These are phyloP conservation scores for Phorcus lineatus DNA, from an alignment of 2,888 invertebrate species.

Conservation along the genomic window DNA sequence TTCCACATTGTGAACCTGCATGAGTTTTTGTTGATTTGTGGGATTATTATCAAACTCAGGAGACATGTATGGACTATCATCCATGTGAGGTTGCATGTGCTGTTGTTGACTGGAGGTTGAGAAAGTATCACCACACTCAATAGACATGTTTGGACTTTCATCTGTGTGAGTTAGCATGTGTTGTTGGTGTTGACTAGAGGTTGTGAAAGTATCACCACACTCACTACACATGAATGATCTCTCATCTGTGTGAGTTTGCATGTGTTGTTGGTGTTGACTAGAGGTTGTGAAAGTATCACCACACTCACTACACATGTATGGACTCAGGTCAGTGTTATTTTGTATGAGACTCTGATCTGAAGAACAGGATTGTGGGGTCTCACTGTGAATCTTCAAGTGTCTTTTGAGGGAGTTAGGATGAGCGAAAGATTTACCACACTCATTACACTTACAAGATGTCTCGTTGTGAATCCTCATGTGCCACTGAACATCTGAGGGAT, in stretches of 20 bases:
- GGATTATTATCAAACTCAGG: too few species aligned
- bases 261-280: neutral
- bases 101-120: too few species aligned
- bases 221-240: neutral
- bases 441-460: neutral
- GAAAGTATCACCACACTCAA: neutral
- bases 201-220: neutral
- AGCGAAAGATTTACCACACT: neutral
- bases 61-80: too few species aligned
- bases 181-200: neutral
- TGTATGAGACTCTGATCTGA: neutral
- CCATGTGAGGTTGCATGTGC: too few species aligned
- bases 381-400: neutral
- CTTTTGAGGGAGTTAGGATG: neutral
- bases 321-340: neutral
- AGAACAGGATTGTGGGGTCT: too few species aligned
- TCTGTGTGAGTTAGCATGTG: neutral
- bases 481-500: neutral
- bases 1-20: too few species aligned
- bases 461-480: slow-evolving; percentile 19
- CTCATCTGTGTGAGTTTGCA: neutral
- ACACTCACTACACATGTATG: neutral
- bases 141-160: neutral
- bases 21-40: too few species aligned
- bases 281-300: neutral